phyloP scores from a whole-genome alignment of 2,113 vertebrate species.

The Thamnophis sirtalis region DNA sequence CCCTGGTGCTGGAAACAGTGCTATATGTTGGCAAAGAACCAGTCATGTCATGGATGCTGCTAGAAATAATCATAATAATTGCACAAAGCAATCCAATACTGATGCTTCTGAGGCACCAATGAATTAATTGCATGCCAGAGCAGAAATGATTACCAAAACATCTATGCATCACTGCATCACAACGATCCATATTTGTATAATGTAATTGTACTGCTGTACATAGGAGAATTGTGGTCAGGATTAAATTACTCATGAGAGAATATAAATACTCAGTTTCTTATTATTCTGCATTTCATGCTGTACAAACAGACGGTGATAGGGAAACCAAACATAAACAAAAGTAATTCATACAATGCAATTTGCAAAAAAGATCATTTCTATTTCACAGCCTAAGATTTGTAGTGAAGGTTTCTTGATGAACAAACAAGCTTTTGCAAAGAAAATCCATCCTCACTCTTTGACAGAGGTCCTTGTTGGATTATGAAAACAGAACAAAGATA shows the following conservation, averaged over 20 bases:
- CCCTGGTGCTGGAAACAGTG: neutral
- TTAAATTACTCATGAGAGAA: constrained; percentile 18
- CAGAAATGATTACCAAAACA: constrained; percentile 9
- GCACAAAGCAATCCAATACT: neutral
- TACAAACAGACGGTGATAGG: neutral
- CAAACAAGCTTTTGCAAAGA: neutral
- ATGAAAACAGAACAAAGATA: neutral
- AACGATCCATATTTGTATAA: neutral
- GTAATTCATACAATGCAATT: neutral
- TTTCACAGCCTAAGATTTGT: neutral
- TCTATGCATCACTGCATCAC: neutral
- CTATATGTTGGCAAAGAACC: neutral
- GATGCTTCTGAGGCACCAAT: neutral
- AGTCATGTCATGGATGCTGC: neutral
- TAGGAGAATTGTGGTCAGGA: constrained; percentile 30
- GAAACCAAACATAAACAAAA: constrained; percentile 5
- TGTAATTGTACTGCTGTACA: constrained; percentile 20
- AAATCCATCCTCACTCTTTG: neutral
- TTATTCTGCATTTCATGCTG: neutral
- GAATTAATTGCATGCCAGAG: constrained; percentile 36
- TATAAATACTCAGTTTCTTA: neutral
- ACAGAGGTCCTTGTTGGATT: neutral
- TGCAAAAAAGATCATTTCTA: neutral
- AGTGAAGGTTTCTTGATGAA: constrained; percentile 17
- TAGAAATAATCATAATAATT: constrained; percentile 2